phyloP scores from a whole-genome alignment of 2,113 vertebrate species.

The Glaucidium brasilianum region DNA sequence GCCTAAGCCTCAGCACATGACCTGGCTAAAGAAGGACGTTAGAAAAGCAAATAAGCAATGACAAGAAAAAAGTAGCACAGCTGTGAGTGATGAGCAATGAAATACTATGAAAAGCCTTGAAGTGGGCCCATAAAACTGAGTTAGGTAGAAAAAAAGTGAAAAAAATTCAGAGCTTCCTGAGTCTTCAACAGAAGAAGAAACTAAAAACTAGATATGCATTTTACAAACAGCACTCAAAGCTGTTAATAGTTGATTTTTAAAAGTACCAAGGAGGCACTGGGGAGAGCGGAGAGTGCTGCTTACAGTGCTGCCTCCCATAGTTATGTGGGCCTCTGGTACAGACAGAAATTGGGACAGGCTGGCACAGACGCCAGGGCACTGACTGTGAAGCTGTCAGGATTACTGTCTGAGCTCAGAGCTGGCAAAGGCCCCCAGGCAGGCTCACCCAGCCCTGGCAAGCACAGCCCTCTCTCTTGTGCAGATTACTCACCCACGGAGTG shows the following conservation, averaged over 20 bases:
- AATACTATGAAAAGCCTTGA: background rate
- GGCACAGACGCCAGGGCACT: background rate
- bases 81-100: background rate
- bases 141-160: background rate
- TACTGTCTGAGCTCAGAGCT: constrained; percentile 58
- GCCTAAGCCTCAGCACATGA: background rate
- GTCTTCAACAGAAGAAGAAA: background rate
- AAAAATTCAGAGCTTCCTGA: background rate
- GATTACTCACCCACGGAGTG: constrained; percentile 23
- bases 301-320: background rate
- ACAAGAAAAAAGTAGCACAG: background rate
- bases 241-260: background rate
- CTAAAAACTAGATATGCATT: background rate
- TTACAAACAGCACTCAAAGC: background rate
- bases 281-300: background rate
- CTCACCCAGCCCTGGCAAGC: constrained; percentile 44
- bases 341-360: background rate
- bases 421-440: constrained; percentile 26
- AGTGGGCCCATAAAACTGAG: background rate
- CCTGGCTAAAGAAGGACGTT: background rate
- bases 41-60: background rate
- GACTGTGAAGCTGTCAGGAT: background rate
- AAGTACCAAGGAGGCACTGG: background rate
- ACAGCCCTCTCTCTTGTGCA: constrained; percentile 10
- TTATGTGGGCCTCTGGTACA: background rate